A percentile compares a stretch with the other conserved stretches of the same genome.
phyloP scores from a whole-genome alignment of 2,888 invertebrate genomes.

The Stenoptilia bipunctidactyla region DNA sequence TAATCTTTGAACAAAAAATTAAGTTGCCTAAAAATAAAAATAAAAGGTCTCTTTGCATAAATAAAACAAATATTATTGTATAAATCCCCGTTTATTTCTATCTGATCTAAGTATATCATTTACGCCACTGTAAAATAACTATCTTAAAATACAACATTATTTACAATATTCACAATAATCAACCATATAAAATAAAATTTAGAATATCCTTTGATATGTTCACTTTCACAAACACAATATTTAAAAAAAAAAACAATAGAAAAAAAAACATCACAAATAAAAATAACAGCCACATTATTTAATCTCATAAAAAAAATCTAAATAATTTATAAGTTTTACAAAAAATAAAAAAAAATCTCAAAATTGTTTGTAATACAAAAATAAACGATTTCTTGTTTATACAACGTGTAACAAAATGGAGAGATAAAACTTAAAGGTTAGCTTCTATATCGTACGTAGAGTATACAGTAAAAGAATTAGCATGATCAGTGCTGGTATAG shows the following conservation, averaged over 20 bases:
- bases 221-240: conserved; percentile 18
- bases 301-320: conserved; percentile 23
- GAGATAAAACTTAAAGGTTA: too few relatives aligned
- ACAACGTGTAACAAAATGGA: too few relatives aligned
- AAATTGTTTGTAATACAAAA: too few relatives aligned
- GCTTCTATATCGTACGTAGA: too few relatives aligned
- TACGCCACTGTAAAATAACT: conserved; percentile 13
- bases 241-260: conserved; percentile 10
- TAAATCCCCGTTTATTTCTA: conserved; percentile 25
- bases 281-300: conserved; percentile 32
- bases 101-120: conserved; percentile 19
- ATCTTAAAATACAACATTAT: conserved; percentile 17
- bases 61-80: conserved; percentile 15
- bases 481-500: too few relatives aligned
- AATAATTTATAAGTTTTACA: too few relatives aligned
- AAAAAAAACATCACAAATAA: conserved; percentile 14
- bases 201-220: conserved; percentile 8
- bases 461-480: too few relatives aligned
- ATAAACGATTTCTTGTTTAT: too few relatives aligned
- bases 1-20: too few relatives aligned
- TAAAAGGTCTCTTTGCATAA: too few relatives aligned
- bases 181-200: conserved; percentile 10
- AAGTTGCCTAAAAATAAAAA: too few relatives aligned
- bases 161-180: conserved; percentile 26
- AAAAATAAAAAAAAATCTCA: conserved; percentile 13